Base-by-base conservation (phyloP, 2,113 vertebrate species). In the Cephalopholis sonnerati region DNA sequence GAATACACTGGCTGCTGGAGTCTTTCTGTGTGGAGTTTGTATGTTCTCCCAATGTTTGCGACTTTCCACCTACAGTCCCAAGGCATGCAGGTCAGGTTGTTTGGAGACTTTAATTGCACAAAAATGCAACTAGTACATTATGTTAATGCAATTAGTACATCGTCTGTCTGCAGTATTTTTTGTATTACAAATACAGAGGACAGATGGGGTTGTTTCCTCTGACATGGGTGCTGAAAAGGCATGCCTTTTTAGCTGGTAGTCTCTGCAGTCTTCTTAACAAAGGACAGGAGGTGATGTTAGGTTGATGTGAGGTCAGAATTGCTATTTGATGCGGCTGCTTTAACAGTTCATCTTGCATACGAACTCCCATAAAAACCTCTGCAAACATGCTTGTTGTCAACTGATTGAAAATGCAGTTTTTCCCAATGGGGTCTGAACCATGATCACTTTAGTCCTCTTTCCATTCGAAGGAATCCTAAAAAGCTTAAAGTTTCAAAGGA, bases 131-230 rank as follows among this genome's bases (percentile, higher is more conserved):
- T 64, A 10, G 12, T 20, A 54, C 61, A 17, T 73, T 73, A 58
- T 74, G 29, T 62, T 61, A 61, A 54, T 74, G 39, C 16, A 58
- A 75, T 59, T 66, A 67, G 53, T 50, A 27, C 22, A 27, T 39
- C 51, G 27, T 62, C 24, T 41, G 20, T 29, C 54, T 61, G 61
- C n/a, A 66, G 1, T 58, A 59, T 17, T 18, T 66, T 62, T 61
- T 59, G 25, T 16, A 63, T 69, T 25, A 22, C 48, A 82, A 48
- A 82, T 48, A 48, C 36, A 63, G 44, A 24, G 12, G 20, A 27
- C 22, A 2, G 17, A 46, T 13, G 2, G 8, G 48, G 46, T 69
- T 59, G 17, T 48, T 77, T 77, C 63, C 62, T 13, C 20, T 36
- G 20, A 36, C 20, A 25, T 46, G 18, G 22, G 3, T 16, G 16